These are phyloP conservation scores for Engraulis encrasicolus DNA, from an alignment of 2,113 vertebrate species.

Conservation along the genomic window DNA sequence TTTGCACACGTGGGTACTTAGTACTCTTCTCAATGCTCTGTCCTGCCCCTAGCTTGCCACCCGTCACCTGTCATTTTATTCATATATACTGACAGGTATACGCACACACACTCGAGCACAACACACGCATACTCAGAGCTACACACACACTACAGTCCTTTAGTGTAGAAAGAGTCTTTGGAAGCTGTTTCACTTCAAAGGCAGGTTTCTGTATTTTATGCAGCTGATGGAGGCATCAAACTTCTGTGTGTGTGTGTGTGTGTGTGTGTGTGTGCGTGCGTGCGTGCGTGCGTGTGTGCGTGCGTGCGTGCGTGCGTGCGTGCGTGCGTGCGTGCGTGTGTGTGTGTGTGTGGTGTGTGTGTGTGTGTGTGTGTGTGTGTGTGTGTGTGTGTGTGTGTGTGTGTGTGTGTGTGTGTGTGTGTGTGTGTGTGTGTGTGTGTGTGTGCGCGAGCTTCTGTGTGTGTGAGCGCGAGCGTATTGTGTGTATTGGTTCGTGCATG, in stretches of 20 bases:
- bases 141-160: not conserved
- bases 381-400: constrained; percentile 71
- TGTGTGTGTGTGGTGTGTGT: not conserved
- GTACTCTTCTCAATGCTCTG: not conserved
- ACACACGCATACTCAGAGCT: not conserved
- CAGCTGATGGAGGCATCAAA: constrained; percentile 32
- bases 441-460: constrained; percentile 32
- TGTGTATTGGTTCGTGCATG: constrained; percentile 71
- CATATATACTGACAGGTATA: not conserved
- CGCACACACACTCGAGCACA: constrained; percentile 19
- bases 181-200: not conserved
- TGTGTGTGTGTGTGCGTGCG: constrained; percentile 73
- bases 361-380: not conserved
- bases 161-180: not conserved
- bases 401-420: not conserved
- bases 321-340: constrained; percentile 11
- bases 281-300: not conserved
- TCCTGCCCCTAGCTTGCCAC: not conserved
- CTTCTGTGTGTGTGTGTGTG: not conserved
- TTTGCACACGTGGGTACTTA: not conserved
- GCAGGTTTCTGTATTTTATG: constrained; percentile 22
- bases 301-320: constrained; percentile 71
- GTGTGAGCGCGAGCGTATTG: constrained; percentile 5
- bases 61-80: not conserved
- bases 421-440: constrained; percentile 32